A percentile compares a stretch with the other conserved stretches of the same genome.
Conservation (phyloP, 2,797 vertebrate species). For the Fratercula arctica region DNA sequence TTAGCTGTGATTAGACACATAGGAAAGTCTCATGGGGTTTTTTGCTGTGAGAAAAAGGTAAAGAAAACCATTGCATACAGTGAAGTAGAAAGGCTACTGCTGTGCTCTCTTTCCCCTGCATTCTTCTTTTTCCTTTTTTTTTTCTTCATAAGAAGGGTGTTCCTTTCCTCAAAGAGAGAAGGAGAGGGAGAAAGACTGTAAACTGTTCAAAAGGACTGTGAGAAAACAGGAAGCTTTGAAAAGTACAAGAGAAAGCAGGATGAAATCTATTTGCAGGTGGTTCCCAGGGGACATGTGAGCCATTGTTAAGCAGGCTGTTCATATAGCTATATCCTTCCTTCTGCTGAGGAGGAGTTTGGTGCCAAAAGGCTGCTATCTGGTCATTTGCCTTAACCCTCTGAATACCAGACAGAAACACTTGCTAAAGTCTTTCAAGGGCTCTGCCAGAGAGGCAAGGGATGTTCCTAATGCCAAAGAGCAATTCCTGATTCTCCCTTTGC, state of each 20-base stretch:
- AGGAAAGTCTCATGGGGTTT: conserved; percentile 70
- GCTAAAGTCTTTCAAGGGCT: not conserved
- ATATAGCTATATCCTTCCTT: conserved; percentile 99
- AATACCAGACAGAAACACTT: conserved; percentile 69
- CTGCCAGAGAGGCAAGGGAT: not conserved
- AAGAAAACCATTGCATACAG: conserved; percentile 79
- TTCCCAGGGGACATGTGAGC: conserved; percentile 89
- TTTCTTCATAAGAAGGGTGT: conserved; percentile 88
- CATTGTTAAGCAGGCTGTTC: conserved; percentile 97
- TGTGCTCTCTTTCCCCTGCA: conserved; percentile 88
- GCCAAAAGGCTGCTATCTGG: conserved; percentile 96
- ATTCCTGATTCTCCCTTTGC: not conserved
- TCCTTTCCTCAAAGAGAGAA: conserved; percentile 96
- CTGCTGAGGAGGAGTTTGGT: conserved; percentile 88
- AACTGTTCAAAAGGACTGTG: conserved; percentile 99
- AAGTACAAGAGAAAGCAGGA: conserved; percentile 99
- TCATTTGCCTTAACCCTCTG: conserved; percentile 86
- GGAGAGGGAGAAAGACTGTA: conserved; percentile 96
- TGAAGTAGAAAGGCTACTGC: conserved; percentile 85
- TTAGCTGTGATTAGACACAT: conserved; percentile 16
- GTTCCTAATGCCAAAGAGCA: not conserved
- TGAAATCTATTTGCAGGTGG: conserved; percentile 98
- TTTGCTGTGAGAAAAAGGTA: conserved; percentile 80
- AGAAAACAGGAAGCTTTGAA: conserved; percentile 99
- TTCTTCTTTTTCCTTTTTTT: conserved; percentile 82